Conservation (phyloP, 1,140 invertebrate genomes). For the Myzus persicae region DNA sequence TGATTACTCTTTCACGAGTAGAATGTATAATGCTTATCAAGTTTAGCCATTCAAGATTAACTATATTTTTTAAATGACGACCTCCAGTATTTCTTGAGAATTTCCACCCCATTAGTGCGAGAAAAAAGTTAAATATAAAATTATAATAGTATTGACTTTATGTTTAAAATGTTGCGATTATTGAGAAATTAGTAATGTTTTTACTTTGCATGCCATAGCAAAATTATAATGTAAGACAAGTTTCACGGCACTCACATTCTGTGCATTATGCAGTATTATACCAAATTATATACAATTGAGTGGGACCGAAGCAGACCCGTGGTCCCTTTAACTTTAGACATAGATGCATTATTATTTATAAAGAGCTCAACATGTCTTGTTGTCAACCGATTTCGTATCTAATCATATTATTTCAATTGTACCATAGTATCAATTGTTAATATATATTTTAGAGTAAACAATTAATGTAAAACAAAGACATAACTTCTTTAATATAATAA, state of each 20-base stretch:
- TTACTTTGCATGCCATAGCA: background rate
- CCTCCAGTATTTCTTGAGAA: background rate
- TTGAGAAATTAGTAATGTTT: background rate
- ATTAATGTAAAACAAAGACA: background rate
- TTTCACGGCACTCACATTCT: background rate
- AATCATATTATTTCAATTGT: no score
- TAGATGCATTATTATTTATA: background rate
- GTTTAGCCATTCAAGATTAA: background rate
- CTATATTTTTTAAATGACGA: background rate
- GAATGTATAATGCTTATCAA: background rate
- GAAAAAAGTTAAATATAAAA: background rate
- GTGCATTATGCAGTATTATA: background rate
- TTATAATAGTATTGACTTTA: background rate
- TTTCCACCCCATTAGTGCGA: background rate
- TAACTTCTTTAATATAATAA: background rate
- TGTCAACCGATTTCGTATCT: background rate
- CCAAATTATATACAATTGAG: background rate
- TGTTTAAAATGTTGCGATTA: background rate
- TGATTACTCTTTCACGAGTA: background rate
- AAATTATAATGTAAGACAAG: background rate
- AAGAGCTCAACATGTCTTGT: background rate
- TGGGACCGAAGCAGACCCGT: no score
- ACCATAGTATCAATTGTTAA: no score
- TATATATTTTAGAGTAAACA: no score
- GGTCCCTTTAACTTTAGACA: no score